Conservation (phyloP, 2,888 invertebrate genomes). For the Cephus spinipes region DNA sequence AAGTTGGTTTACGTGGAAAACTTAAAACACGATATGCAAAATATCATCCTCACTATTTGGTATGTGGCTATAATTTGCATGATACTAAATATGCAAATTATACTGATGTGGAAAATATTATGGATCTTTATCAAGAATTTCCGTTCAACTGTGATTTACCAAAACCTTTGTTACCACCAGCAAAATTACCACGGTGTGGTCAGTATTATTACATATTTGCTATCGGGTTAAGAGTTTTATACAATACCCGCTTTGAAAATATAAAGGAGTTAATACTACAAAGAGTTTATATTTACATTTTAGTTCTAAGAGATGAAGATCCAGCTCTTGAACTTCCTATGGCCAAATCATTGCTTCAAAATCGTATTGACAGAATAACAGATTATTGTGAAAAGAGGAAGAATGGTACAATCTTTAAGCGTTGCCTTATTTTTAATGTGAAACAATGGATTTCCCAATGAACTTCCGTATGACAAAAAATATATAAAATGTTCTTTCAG, state of each 20-base stretch:
- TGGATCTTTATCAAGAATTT: conserved; percentile 46
- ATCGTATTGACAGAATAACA: conserved; percentile 47
- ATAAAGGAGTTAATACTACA: no score
- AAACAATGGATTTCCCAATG: no score
- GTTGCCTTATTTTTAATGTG: no score
- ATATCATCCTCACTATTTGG: conserved; percentile 41
- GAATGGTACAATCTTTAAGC: conserved; percentile 31
- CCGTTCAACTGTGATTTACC: conserved; percentile 57
- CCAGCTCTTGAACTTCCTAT: conserved; percentile 49
- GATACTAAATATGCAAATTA: conserved; percentile 34
- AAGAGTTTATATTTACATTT: conserved; percentile 8
- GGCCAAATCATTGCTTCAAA: conserved; percentile 46
- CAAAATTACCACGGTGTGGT: conserved; percentile 48
- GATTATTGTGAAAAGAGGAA: conserved; percentile 43
- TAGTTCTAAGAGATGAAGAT: conserved; percentile 50
- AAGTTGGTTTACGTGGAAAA: conserved; percentile 32
- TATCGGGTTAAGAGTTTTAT: background rate
- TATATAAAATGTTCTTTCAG: background rate
- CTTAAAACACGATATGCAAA: no score
- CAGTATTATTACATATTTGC: conserved; percentile 14
- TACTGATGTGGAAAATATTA: conserved; percentile 37
- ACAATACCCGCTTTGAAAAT: background rate
- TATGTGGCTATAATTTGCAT: conserved; percentile 50
- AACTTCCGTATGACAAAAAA: no score
- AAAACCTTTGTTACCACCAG: conserved; percentile 59